A percentile compares a stretch with the other conserved stretches of the same genome.
Evolutionary conservation across 2,888 invertebrate species (phyloP).

Genomic region (Beris chalybata): DNA sequence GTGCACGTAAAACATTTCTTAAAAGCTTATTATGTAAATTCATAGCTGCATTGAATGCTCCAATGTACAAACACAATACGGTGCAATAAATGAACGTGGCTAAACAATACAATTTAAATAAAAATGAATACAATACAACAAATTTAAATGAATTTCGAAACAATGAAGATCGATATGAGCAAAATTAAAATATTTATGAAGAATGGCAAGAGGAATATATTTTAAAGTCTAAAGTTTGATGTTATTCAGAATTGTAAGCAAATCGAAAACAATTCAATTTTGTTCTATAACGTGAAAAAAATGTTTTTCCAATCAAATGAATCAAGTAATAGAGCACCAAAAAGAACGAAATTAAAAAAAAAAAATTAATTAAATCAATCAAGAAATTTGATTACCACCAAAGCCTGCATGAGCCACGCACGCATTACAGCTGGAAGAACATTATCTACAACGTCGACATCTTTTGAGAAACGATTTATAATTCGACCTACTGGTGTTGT

Average conservation of each 20-base stretch:
- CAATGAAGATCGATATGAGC: not conserved
- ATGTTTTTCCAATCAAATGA: constrained; percentile 15
- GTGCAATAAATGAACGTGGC: constrained; percentile 61
- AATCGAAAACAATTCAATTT: not conserved
- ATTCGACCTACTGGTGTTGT: constrained; percentile 77
- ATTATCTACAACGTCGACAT: constrained; percentile 63
- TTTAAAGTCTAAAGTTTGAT: not conserved
- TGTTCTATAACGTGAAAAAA: constrained; percentile 11
- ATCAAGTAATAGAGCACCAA: constrained; percentile 29
- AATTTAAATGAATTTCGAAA: not conserved
- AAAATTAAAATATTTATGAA: constrained; percentile 5
- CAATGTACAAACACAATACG: constrained; percentile 62
- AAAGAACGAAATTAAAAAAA: not conserved
- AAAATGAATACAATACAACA: too few relatives aligned
- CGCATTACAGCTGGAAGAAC: constrained; percentile 56
- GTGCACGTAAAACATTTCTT: constrained; percentile 62
- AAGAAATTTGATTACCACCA: constrained; percentile 54
- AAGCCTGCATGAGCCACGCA: constrained; percentile 54
- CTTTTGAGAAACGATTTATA: constrained; percentile 67
- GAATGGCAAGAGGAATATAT: not conserved
- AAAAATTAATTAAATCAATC: constrained; percentile 1
- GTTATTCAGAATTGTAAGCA: not conserved
- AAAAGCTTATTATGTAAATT: constrained; percentile 64
- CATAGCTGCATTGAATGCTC: constrained; percentile 63
- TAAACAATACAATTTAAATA: constrained; percentile 34